phyloP scores from a whole-genome alignment of 1,140 invertebrate species.

The Euwallacea similis region DNA sequence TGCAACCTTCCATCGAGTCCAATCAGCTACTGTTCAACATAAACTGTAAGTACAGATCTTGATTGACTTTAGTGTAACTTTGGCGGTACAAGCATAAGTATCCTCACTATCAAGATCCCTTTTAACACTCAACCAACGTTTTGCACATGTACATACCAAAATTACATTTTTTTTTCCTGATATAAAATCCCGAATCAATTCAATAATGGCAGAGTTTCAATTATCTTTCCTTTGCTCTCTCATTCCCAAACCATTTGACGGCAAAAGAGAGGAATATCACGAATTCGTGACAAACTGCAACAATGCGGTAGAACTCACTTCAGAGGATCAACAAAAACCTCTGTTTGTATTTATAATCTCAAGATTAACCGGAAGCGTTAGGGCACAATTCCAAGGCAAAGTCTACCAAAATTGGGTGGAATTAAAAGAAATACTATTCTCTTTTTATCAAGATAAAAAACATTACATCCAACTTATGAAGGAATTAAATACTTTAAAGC shows the following conservation, averaged over 20 bases:
- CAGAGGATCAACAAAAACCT: conserved; percentile 9
- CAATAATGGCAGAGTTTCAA: conserved; percentile 9
- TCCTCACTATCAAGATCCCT: not conserved
- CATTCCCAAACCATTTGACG: conserved; percentile 32
- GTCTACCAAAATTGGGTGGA: conserved; percentile 15
- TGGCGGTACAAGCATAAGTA: not conserved
- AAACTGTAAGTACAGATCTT: not conserved
- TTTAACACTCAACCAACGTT: not conserved
- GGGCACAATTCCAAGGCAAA: conserved; percentile 22
- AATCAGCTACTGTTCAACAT: no score
- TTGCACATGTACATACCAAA: not conserved
- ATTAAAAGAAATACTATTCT: conserved; percentile 26
- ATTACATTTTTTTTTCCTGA: not conserved
- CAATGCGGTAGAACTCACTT: conserved; percentile 19
- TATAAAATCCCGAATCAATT: not conserved
- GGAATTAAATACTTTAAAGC: conserved; percentile 32
- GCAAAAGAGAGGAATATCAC: conserved; percentile 18
- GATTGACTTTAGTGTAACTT: not conserved
- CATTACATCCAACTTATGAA: conserved; percentile 24
- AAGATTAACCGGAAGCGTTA: conserved; percentile 32
- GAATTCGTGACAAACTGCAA: conserved; percentile 38
- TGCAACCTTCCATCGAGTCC: not conserved
- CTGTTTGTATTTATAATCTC: conserved; percentile 30
- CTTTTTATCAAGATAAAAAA: conserved; percentile 28
- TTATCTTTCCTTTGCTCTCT: conserved; percentile 19